phyloP scores from a whole-genome alignment of 2,113 vertebrate species.

The Microcebus lehilahytsara region DNA sequence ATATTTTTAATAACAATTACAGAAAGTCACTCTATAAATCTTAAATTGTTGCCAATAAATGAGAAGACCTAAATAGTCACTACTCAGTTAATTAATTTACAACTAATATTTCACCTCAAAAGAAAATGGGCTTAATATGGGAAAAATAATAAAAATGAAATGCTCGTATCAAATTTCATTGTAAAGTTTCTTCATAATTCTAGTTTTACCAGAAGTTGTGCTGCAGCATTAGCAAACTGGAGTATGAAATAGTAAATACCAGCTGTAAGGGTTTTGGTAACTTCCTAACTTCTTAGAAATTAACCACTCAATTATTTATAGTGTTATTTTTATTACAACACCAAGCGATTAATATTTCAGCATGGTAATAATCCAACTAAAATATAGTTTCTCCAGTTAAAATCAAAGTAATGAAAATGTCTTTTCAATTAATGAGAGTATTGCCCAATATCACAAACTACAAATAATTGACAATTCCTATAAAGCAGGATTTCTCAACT shows the following conservation, averaged over 20 bases:
- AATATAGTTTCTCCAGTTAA: constrained; percentile 21
- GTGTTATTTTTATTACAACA: constrained; percentile 51
- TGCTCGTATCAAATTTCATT: neutral
- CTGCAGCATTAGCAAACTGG: constrained; percentile 21
- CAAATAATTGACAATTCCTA: neutral
- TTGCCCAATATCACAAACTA: neutral
- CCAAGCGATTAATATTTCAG: constrained; percentile 40
- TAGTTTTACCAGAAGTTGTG: neutral
- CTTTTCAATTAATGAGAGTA: neutral
- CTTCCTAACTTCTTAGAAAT: constrained; percentile 12
- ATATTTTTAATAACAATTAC: neutral
- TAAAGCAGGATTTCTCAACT: constrained; percentile 1
- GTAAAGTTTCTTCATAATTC: constrained; percentile 39
- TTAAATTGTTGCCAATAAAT: neutral
- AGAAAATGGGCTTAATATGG: constrained; percentile 14
- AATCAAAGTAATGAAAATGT: constrained; percentile 24
- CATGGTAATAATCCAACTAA: constrained; percentile 16
- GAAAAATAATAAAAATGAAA: constrained; percentile 18
- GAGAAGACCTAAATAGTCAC: constrained; percentile 46
- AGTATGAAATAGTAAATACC: neutral
- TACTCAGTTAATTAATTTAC: constrained; percentile 60
- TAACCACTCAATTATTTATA: constrained; percentile 54
- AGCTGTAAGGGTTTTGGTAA: constrained; percentile 10
- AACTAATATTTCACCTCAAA: constrained; percentile 62
- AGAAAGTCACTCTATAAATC: neutral